Evolutionary conservation across 2,113 vertebrate genomes (phyloP), one percentile per base, ranked within the genome.

Genomic region (Promerops cafer): DNA sequence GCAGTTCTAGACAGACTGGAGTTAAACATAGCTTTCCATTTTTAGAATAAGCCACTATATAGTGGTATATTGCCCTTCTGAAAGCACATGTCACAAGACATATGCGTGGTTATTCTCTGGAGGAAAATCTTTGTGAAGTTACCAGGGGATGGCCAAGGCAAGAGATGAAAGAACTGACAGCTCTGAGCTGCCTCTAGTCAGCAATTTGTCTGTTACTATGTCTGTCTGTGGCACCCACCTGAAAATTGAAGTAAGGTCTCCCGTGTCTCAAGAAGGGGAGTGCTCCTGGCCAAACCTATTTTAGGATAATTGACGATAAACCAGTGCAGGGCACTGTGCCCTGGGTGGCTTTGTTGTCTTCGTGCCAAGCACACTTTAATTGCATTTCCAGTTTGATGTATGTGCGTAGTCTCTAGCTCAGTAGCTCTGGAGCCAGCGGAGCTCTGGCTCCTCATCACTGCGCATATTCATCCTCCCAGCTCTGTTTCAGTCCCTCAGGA

Each of bases 341-440:
- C 59, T 61, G 35, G 26, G 47, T 42, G 66, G 10, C 39, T 93
- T 70, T 61, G 16, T 37, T 59, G 40, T 42, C 59, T 53, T 72
- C 5, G 1, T 39, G 74, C 44, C 60, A n/a, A 72, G 27, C 19
- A 44, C 18, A 2, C n/a, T 83, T 57, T 27, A 74, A 30, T 59
- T 90, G 54, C 81, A 7, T 77, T 92, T 86, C 24, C 49, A 53
- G 13, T 78, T 61, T 45, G 54, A 31, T 50, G 11, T 35, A 47
- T 39, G 56, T 87, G 16, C 4, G 15, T 50, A 0, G 54, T 74
- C 42, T 39, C 45, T 39, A 11, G 56, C 17, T 68, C 40, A 19
- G 37, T 33, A 39, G 21, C 5, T 2, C 1, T 65, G 71, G 50
- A 74, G 42, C 7, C 0, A 0, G 0, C 28, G 57, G 45, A 64